These are phyloP conservation scores for Dicroscelio sp. DNA, from an alignment of 2,888 invertebrate genomes.

Conservation along the genomic window DNA sequence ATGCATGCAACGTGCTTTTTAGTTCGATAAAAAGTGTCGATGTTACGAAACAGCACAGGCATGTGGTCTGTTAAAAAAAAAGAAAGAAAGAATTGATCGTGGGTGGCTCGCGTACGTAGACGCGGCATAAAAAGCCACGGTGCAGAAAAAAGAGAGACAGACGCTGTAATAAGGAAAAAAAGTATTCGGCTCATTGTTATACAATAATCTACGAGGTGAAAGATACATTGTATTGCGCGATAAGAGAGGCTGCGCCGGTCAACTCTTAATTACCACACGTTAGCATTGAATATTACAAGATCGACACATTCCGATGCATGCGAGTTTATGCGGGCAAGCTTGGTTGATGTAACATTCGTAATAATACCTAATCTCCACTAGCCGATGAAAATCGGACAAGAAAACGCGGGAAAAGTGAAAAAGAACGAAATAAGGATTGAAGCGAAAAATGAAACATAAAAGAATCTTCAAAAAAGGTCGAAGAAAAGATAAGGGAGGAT, in stretches of 20 bases:
- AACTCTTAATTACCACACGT: constrained; percentile 76
- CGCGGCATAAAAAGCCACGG: constrained; percentile 18
- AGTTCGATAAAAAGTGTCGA: constrained; percentile 26
- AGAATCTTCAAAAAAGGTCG: no score
- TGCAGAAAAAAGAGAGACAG: background rate
- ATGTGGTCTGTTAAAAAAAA: constrained; percentile 53
- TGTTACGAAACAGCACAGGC: constrained; percentile 52
- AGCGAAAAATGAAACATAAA: no score
- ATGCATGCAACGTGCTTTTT: background rate
- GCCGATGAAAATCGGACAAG: no score
- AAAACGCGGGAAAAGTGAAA: no score
- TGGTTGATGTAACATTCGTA: constrained; percentile 61
- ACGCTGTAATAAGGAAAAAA: no score
- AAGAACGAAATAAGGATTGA: no score
- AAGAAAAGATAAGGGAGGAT: no score
- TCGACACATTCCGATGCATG: constrained; percentile 61
- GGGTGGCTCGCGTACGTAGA: constrained; percentile 45
- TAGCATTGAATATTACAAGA: constrained; percentile 76
- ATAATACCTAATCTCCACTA: constrained; percentile 79
- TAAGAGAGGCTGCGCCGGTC: constrained; percentile 50
- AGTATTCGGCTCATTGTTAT: constrained; percentile 49
- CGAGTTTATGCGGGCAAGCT: background rate
- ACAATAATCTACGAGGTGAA: constrained; percentile 69
- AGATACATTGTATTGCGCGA: constrained; percentile 69
- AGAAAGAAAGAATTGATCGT: constrained; percentile 9